A percentile compares a stretch with the other conserved stretches of the same genome.
These are phyloP conservation scores for Hemicentrotus pulcherrimus DNA, from an alignment of 35 echinoderm and acorn worm genomes.

Conservation along the genomic window DNA sequence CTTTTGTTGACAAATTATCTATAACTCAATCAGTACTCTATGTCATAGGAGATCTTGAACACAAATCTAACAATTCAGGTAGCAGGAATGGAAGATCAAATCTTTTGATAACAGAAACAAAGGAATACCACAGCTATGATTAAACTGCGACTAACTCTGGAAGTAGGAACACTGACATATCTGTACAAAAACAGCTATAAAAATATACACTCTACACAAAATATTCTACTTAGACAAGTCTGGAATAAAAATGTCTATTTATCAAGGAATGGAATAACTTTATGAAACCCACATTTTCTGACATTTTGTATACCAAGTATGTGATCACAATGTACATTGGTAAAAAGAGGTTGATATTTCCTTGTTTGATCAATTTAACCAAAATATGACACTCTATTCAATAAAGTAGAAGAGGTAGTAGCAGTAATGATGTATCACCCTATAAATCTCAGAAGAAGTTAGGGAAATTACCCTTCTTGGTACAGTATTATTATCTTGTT, in stretches of 20 bases:
- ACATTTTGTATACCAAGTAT: neutral
- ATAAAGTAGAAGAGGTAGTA: neutral
- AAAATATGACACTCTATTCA: neutral
- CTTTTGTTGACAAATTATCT: neutral
- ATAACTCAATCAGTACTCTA: neutral
- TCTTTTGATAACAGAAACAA: neutral
- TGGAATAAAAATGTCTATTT: neutral
- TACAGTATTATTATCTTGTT: neutral
- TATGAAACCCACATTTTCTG: neutral
- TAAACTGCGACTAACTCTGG: neutral
- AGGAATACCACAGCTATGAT: neutral
- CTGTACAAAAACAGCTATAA: neutral
- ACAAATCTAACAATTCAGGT: neutral
- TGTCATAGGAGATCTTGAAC: neutral
- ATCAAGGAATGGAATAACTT: neutral
- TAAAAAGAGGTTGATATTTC: neutral
- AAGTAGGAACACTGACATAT: neutral
- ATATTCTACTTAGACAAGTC: neutral
- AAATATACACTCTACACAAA: neutral
- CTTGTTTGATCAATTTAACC: neutral
- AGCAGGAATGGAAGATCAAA: neutral
- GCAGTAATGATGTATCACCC: neutral
- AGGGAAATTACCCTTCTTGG: neutral
- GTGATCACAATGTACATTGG: neutral
- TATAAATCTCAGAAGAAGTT: neutral